Conservation (phyloP, 2,888 invertebrate species). For the Trachelus stipa region DNA sequence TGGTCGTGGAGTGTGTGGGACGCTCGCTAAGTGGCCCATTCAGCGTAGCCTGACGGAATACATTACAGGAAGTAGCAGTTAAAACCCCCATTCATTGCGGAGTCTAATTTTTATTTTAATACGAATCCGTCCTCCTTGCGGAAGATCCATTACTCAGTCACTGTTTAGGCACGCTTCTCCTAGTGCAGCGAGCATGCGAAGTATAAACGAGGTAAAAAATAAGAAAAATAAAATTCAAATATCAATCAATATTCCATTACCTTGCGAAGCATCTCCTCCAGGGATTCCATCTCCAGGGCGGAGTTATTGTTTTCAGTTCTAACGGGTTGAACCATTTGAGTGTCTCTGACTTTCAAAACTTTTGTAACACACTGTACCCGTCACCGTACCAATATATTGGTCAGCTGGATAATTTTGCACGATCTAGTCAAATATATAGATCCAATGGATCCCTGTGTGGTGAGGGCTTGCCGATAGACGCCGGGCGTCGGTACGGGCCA, state of each 20-base stretch:
- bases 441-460: too few species aligned
- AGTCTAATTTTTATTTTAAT: constrained; percentile 36
- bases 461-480: too few species aligned
- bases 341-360: constrained; percentile 55
- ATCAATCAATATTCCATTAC: constrained; percentile 64
- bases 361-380: constrained; percentile 14
- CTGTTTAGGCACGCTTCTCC: too few species aligned
- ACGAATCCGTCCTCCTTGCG: constrained; percentile 12
- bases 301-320: constrained; percentile 71
- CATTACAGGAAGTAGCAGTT: constrained; percentile 62
- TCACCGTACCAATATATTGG: too few species aligned
- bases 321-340: constrained; percentile 61
- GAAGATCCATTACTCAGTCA: neutral
- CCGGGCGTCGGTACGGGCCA: too few species aligned
- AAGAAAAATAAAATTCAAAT: neutral
- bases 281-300: constrained; percentile 79
- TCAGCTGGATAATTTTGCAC: too few species aligned
- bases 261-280: constrained; percentile 84
- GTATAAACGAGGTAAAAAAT: neutral
- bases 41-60: constrained; percentile 54
- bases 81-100: constrained; percentile 44
- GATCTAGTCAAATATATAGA: too few species aligned
- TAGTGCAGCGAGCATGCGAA: too few species aligned
- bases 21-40: constrained; percentile 60
- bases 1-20: constrained; percentile 36